Conservation (phyloP, 2,888 invertebrate species). For the Agrochola macilenta region DNA sequence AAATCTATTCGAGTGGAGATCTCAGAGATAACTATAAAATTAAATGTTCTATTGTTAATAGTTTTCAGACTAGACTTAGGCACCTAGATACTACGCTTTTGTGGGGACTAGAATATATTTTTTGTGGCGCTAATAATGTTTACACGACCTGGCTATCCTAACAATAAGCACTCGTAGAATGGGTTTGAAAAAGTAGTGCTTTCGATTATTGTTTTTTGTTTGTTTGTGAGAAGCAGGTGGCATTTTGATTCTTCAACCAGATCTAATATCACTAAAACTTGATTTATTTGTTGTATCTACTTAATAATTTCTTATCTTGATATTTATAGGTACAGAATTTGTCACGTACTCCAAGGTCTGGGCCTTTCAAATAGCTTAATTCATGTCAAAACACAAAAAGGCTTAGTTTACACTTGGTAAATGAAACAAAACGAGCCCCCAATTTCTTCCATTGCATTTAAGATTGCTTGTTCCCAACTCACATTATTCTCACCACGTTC, state of each 20-base stretch:
- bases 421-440: too few species aligned
- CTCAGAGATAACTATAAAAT: conserved; percentile 73
- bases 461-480: neutral
- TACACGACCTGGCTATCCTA: conserved; percentile 8
- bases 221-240: conserved; percentile 7
- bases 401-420: too few species aligned
- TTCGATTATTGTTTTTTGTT: neutral
- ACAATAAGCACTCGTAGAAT: conserved; percentile 28
- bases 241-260: neutral
- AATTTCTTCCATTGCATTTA: too few species aligned
- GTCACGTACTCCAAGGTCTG: too few species aligned
- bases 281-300: neutral
- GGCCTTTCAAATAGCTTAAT: too few species aligned
- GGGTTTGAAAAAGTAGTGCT: neutral
- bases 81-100: conserved; percentile 40
- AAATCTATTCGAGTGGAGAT: conserved; percentile 75
- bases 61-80: conserved; percentile 54
- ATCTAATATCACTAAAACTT: neutral
- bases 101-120: conserved; percentile 25
- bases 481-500: conserved; percentile 24
- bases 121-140: conserved; percentile 38
- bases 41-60: conserved; percentile 77
- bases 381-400: too few species aligned
- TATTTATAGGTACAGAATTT: too few species aligned
- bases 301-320: too few species aligned